phyloP scores from a whole-genome alignment of 2,888 invertebrate genomes.

The Sarcophaga variegata region DNA sequence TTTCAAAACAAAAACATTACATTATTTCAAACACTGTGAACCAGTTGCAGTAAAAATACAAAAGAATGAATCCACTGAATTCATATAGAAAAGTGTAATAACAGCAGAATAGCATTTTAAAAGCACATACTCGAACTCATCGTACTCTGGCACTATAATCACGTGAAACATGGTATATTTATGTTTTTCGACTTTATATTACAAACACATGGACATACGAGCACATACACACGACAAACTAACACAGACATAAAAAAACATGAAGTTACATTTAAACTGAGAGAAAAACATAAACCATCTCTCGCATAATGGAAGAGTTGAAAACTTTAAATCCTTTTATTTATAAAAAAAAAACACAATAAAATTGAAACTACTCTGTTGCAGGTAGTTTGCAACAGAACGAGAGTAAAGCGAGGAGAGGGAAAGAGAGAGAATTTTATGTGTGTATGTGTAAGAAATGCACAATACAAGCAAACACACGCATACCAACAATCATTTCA shows the following conservation, averaged over 20 bases:
- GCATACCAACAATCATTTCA: not conserved
- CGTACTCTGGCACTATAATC: slow-evolving; percentile 7
- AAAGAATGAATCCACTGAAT: not conserved
- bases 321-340: slow-evolving; percentile 48
- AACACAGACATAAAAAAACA: slow-evolving; percentile 7
- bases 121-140: not conserved
- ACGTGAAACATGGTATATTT: slow-evolving; percentile 13
- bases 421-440: not conserved
- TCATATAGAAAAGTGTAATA: not conserved
- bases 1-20: too few relatives aligned
- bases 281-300: slow-evolving; percentile 28
- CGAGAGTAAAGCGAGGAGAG: too few relatives aligned
- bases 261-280: not conserved
- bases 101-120: not conserved
- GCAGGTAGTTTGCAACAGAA: not conserved
- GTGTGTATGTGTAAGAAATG: not conserved
- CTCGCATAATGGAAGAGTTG: slow-evolving; percentile 31
- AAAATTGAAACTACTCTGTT: not conserved
- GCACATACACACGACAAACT: not conserved
- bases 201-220: not conserved
- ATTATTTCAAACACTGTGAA: not conserved
- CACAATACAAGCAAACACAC: not conserved
- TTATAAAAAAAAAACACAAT: slow-evolving; percentile 13
- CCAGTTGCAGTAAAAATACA: not conserved
- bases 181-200: slow-evolving; percentile 10